phyloP scores from a whole-genome alignment of 2,888 invertebrate genomes.

The Trypoxylon attenuatum region DNA sequence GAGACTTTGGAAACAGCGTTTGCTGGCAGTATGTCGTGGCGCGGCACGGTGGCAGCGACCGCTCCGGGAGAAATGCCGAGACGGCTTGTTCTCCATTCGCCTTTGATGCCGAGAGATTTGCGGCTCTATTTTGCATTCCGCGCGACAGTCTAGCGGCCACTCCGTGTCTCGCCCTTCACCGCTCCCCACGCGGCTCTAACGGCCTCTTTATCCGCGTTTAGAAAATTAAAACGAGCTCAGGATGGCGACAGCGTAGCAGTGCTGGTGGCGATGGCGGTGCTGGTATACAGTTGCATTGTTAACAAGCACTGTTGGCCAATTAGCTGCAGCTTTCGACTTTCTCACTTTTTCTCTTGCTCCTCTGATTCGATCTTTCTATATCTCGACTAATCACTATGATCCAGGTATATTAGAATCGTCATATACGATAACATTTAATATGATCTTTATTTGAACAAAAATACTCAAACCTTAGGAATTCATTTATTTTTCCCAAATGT shows the following conservation, averaged over 20 bases:
- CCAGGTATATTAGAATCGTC: no score
- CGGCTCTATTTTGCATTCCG: slow-evolving; percentile 71
- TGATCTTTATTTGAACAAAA: no score
- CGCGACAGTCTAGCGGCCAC: slow-evolving; percentile 57
- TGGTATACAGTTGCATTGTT: slow-evolving; percentile 50
- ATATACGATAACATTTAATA: no score
- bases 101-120: slow-evolving; percentile 68
- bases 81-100: slow-evolving; percentile 61
- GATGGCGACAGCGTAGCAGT: slow-evolving; percentile 14
- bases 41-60: neutral
- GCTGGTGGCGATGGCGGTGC: slow-evolving; percentile 14
- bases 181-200: slow-evolving; percentile 21
- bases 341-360: slow-evolving; percentile 4
- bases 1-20: slow-evolving; percentile 14
- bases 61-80: slow-evolving; percentile 61
- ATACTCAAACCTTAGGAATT: no score
- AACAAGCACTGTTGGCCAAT: slow-evolving; percentile 42
- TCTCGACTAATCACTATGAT: no score
- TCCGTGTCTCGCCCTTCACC: slow-evolving; percentile 18
- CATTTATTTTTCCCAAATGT: no score
- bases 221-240: slow-evolving; percentile 53
- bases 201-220: slow-evolving; percentile 47
- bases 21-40: slow-evolving; percentile 16
- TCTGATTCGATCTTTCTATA: neutral
- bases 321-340: slow-evolving; percentile 41